Evolutionary conservation across 1,140 invertebrate species (phyloP).

Genomic region (Chymomyza costata): DNA sequence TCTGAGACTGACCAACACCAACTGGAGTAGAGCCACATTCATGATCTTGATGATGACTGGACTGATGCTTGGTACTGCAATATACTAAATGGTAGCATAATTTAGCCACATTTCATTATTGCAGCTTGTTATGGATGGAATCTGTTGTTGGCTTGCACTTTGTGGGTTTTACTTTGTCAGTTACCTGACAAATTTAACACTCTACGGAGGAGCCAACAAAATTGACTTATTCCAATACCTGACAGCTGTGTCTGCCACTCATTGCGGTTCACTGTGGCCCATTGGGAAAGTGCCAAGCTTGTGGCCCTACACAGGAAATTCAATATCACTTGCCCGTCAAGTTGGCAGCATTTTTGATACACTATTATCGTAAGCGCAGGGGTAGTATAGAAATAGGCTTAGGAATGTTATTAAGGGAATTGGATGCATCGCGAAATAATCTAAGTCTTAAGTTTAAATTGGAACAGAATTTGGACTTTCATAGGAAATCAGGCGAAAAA

Average conservation of each 20-base stretch:
- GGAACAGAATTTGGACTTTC: too few relatives aligned
- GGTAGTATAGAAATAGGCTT: too few relatives aligned
- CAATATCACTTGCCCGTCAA: slow-evolving; percentile 31
- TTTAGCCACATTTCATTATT: slow-evolving; percentile 66
- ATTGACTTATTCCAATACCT: slow-evolving; percentile 36
- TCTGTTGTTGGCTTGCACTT: slow-evolving; percentile 50
- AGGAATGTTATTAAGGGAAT: too few relatives aligned
- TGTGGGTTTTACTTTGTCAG: slow-evolving; percentile 40
- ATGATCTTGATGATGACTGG: slow-evolving; percentile 56
- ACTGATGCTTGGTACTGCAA: slow-evolving; percentile 10
- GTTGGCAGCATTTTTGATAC: background rate
- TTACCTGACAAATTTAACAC: slow-evolving; percentile 57
- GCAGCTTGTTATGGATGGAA: slow-evolving; percentile 62
- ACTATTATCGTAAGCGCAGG: too few relatives aligned
- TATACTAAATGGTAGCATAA: too few relatives aligned
- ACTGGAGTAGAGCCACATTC: slow-evolving; percentile 28
- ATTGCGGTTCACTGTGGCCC: too few relatives aligned
- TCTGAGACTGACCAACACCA: slow-evolving; percentile 29
- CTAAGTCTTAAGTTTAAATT: too few relatives aligned
- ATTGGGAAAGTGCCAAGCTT: slow-evolving; percentile 22
- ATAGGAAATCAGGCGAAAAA: too few relatives aligned
- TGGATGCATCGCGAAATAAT: too few relatives aligned
- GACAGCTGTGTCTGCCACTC: background rate
- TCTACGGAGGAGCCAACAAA: too few relatives aligned
- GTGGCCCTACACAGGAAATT: slow-evolving; percentile 34